Evolutionary conservation across 2,888 invertebrate genomes (phyloP).

Genomic region (Coronaproctus castanopsis): DNA sequence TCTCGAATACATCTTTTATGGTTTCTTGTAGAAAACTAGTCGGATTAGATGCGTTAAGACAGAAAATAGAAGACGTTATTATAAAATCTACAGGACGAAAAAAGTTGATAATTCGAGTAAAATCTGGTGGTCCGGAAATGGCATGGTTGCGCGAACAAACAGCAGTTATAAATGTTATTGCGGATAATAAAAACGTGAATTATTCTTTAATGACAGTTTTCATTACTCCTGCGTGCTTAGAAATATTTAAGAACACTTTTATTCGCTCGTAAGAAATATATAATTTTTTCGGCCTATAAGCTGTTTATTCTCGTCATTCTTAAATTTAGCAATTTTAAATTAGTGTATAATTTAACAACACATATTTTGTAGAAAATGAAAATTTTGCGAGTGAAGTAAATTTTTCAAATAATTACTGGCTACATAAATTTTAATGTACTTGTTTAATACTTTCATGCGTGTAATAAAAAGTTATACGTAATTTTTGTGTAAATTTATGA

Average conservation of each 20-base stretch:
- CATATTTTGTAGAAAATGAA: too few relatives aligned
- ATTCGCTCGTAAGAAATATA: too few relatives aligned
- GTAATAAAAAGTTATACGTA: too few relatives aligned
- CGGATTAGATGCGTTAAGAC: slow-evolving; percentile 30
- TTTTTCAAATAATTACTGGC: too few relatives aligned
- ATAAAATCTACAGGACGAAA: slow-evolving; percentile 32
- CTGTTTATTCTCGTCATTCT: too few relatives aligned
- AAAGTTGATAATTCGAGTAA: slow-evolving; percentile 34
- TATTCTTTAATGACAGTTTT: slow-evolving; percentile 36
- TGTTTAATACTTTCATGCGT: too few relatives aligned
- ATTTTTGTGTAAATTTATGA: too few relatives aligned
- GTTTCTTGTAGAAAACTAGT: slow-evolving; percentile 25
- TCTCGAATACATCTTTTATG: slow-evolving; percentile 19
- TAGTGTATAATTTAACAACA: too few relatives aligned
- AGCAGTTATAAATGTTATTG: slow-evolving; percentile 32
- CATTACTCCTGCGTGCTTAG: slow-evolving; percentile 33
- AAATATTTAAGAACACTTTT: slow-evolving; percentile 32
- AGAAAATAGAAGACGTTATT: slow-evolving; percentile 31
- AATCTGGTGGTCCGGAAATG: slow-evolving; percentile 34
- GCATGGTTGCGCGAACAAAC: slow-evolving; percentile 44
- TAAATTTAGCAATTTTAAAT: too few relatives aligned
- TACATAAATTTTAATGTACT: too few relatives aligned
- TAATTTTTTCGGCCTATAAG: too few relatives aligned
- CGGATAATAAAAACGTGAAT: slow-evolving; percentile 33
- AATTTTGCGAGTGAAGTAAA: too few relatives aligned